phyloP scores from a whole-genome alignment of 2,888 invertebrate species.

The Tetheella fluctuosa region DNA sequence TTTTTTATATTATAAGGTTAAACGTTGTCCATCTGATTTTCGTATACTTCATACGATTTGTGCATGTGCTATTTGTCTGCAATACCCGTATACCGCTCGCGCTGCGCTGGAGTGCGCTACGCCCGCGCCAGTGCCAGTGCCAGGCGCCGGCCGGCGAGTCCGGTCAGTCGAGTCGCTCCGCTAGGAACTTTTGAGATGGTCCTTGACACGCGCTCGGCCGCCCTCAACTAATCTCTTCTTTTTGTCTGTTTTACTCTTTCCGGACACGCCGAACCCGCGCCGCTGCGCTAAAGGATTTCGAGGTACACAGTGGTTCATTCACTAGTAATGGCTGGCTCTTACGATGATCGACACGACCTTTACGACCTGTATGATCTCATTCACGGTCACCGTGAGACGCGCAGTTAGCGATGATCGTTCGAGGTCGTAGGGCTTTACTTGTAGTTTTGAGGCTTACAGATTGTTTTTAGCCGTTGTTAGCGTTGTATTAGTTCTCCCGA shows the following conservation, averaged over 20 bases:
- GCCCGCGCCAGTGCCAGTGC: too few relatives aligned
- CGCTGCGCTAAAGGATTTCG: slow-evolving; percentile 92
- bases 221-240: slow-evolving; percentile 86
- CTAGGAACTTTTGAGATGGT: slow-evolving; percentile 97
- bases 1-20: slow-evolving; percentile 67
- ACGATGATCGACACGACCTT: slow-evolving; percentile 75
- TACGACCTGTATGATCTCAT: slow-evolving; percentile 64
- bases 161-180: slow-evolving; percentile 36
- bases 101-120: slow-evolving; percentile 41
- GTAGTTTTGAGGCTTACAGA: slow-evolving; percentile 85
- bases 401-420: slow-evolving; percentile 77
- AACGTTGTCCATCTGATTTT: slow-evolving; percentile 69
- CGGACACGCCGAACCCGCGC: slow-evolving; percentile 87
- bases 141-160: slow-evolving; percentile 30
- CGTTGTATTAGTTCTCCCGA: slow-evolving; percentile 82
- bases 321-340: slow-evolving; percentile 81
- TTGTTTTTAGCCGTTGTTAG: slow-evolving; percentile 84
- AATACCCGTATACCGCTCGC: slow-evolving; percentile 41
- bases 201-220: slow-evolving; percentile 87
- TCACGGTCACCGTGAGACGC: slow-evolving; percentile 71
- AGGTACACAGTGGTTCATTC: slow-evolving; percentile 88
- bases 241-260: slow-evolving; percentile 89
- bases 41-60: slow-evolving; percentile 58
- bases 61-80: slow-evolving; percentile 78
- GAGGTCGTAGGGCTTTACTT: slow-evolving; percentile 84